Evolutionary conservation across 2,113 vertebrate species (phyloP).

Genomic region (Euleptes europaea): DNA sequence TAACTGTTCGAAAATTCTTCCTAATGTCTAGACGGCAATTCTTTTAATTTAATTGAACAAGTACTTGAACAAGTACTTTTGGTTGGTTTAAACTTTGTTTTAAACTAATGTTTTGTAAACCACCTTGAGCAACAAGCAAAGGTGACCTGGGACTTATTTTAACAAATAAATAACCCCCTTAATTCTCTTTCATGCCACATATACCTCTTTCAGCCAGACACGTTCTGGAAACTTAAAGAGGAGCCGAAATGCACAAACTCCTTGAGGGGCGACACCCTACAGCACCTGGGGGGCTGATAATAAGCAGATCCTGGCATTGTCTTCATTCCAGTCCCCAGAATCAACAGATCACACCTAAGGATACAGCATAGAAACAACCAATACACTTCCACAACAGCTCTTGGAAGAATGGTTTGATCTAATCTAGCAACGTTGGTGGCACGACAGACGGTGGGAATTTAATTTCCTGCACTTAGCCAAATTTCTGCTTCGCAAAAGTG

Average conservation of each 20-base stretch:
- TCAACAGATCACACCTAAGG: background rate
- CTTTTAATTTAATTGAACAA: no score
- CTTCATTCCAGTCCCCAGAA: slow-evolving; percentile 7
- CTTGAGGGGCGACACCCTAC: background rate
- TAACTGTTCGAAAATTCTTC: no score
- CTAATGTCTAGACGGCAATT: no score
- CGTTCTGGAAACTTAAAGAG: background rate
- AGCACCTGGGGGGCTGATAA: background rate
- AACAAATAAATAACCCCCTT: background rate
- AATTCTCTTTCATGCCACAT: no score
- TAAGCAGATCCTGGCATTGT: background rate
- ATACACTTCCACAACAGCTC: background rate
- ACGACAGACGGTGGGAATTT: background rate
- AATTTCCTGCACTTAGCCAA: background rate
- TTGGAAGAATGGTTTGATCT: background rate
- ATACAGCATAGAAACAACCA: background rate
- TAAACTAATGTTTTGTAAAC: no score
- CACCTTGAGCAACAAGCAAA: no score
- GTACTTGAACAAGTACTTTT: no score
- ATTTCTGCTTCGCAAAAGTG: background rate
- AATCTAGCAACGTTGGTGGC: background rate
- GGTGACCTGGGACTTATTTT: no score
- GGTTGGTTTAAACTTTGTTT: no score
- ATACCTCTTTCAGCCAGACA: background rate
- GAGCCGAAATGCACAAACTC: background rate